Base-by-base conservation (phyloP, 2,113 vertebrate genomes). In the Fulica atra region DNA sequence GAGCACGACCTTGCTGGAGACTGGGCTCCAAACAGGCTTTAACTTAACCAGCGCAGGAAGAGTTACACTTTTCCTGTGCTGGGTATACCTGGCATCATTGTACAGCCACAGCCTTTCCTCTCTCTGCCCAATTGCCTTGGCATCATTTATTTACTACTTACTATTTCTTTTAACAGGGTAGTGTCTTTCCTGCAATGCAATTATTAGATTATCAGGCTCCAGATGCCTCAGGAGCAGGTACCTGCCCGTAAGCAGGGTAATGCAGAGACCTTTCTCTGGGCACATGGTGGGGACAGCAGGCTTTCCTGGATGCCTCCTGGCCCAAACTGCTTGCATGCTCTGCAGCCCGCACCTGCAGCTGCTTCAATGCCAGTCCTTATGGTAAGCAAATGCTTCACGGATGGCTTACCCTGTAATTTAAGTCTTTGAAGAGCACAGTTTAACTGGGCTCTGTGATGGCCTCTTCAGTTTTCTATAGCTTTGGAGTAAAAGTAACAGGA, bases 361-460 rank as follows among this genome's bases (percentile, higher is more conserved):
- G 26, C 26, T 78, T 60, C 48, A 48, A 35, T 36, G 24, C 35
- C 80, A 57, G 42, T 42, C 33, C 11, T 18, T 33, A 6, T 25
- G 50, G 21, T 61, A 44, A 70, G 48, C 82, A 65, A 63, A 18
- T 21, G 4, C 64, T 36, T 88, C 4, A 2, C 10, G 28, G 72
- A 18, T 86, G 76, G 31, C 14, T 86, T 42, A 35, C 11, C 12
- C 40, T 83, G 3, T 53, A 10, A 64, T 59, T 88, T 11, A 56
- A 17, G 20, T 56, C 76, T 83, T 81, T 42, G 56, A 15, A 31
- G 48, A 60, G 42, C 16, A 36, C 11, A 54, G 36, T 64, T 18
- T 2, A 7, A 21, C 4, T 2, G 4, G 64, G 7, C 36, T 63
- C 0, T 0, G 48, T 1, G 2, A 12, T 35, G 31, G 16, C 40